phyloP scores from a whole-genome alignment of 2,888 invertebrate species.

The Polyommatus iphigenia region DNA sequence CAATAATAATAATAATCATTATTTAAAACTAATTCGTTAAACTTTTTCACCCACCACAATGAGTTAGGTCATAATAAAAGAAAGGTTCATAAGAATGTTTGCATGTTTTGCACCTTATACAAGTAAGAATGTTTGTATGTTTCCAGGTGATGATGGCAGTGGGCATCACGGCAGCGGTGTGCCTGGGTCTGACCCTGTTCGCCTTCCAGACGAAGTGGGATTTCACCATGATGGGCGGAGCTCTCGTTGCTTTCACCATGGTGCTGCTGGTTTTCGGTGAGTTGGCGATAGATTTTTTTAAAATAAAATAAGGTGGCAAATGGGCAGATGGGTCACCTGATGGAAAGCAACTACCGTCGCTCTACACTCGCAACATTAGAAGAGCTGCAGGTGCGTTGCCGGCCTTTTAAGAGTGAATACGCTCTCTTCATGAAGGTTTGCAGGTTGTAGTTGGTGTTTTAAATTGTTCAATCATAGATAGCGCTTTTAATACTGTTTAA shows the following conservation, averaged over 20 bases:
- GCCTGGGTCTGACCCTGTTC: conserved; percentile 88
- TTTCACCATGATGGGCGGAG: conserved; percentile 85
- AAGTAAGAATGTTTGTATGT: neutral
- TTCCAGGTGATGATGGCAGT: conserved; percentile 63
- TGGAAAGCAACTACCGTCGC: too few relatives aligned
- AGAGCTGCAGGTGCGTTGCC: too few relatives aligned
- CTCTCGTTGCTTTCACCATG: conserved; percentile 77
- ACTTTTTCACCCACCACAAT: too few relatives aligned
- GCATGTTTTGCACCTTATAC: too few relatives aligned
- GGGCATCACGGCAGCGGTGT: conserved; percentile 88
- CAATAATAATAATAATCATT: too few relatives aligned
- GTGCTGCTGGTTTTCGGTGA: conserved; percentile 9
- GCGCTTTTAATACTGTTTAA: neutral
- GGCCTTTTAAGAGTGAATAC: too few relatives aligned
- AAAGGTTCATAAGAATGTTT: too few relatives aligned
- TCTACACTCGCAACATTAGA: too few relatives aligned
- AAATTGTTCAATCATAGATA: neutral
- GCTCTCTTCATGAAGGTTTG: neutral
- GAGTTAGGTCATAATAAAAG: too few relatives aligned
- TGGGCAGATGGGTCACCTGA: neutral
- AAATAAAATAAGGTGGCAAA: too few relatives aligned
- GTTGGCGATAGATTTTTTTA: neutral
- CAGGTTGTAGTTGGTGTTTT: neutral
- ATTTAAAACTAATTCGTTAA: too few relatives aligned
- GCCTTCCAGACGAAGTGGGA: conserved; percentile 92